phyloP scores from a whole-genome alignment of 2,888 invertebrate species.

The Epinotia nisella region DNA sequence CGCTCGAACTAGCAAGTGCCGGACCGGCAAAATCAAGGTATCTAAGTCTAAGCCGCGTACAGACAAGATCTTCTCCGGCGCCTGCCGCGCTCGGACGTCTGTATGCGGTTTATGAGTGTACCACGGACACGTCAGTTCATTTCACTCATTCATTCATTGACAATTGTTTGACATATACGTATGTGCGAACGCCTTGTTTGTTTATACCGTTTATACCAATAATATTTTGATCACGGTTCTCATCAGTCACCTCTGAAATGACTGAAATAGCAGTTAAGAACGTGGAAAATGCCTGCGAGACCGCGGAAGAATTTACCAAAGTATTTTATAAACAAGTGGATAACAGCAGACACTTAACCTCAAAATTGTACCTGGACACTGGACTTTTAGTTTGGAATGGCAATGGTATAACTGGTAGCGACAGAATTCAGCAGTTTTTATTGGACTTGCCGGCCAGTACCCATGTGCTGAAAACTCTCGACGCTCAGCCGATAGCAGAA shows the following conservation, averaged over 20 bases:
- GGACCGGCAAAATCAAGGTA: no score
- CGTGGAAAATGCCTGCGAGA: constrained; percentile 92
- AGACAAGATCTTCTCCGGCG: no score
- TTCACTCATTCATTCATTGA: neutral
- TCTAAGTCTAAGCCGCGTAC: no score
- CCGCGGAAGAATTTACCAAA: constrained; percentile 95
- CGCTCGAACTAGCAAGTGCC: no score
- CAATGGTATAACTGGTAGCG: constrained; percentile 91
- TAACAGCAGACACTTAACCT: constrained; percentile 92
- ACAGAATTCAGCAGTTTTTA: constrained; percentile 93
- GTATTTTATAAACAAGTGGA: constrained; percentile 95
- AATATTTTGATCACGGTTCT: neutral
- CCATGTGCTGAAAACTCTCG: constrained; percentile 90
- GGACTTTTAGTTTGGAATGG: constrained; percentile 97
- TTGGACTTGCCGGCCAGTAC: constrained; percentile 92
- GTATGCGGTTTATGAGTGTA: no score
- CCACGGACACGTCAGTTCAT: no score
- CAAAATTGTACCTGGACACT: constrained; percentile 92
- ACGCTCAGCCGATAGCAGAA: constrained; percentile 94
- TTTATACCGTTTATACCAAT: constrained; percentile 7
- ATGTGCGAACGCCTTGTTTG: constrained; percentile 3
- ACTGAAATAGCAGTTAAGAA: constrained; percentile 86
- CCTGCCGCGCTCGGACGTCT: no score
- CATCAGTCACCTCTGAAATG: constrained; percentile 54
- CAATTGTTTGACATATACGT: neutral